Percentiles rank a stretch among this genome's conserved stretches.
phyloP scores from a whole-genome alignment of 2,888 invertebrate genomes.

The Scotopteryx bipunctaria region DNA sequence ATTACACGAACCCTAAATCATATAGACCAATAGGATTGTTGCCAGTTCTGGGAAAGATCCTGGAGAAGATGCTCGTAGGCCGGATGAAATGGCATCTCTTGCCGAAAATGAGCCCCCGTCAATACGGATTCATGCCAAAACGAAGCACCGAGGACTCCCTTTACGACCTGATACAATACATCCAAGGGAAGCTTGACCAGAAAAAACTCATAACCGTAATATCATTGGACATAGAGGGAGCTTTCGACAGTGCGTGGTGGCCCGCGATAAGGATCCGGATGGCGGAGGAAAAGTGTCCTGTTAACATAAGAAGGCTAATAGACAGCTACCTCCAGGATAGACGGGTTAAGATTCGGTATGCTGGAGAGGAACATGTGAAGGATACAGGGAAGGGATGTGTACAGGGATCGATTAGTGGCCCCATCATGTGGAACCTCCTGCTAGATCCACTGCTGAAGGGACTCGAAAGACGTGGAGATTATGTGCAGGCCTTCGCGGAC shows the following conservation, averaged over 20 bases:
- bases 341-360: not conserved
- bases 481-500: conserved; percentile 14
- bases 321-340: not conserved
- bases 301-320: not conserved
- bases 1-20: conserved; percentile 28
- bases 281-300: conserved; percentile 2
- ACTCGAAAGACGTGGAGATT: not conserved
- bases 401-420: not conserved
- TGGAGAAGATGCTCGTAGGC: conserved; percentile 1
- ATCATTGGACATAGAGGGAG: no score
- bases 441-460: conserved; percentile 3
- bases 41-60: conserved; percentile 31
- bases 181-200: no score
- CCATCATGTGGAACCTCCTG: conserved; percentile 3
- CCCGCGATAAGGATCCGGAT: not conserved
- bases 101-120: not conserved
- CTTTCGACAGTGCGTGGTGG: no score
- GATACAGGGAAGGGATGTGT: not conserved
- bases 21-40: conserved; percentile 38
- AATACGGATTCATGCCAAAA: conserved; percentile 5
- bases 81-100: conserved; percentile 4
- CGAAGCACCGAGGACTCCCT: conserved; percentile 17
- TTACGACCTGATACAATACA: no score
- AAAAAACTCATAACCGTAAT: no score
- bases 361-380: no score